Conservation (phyloP, 2,888 invertebrate genomes). For the Scrobipalpa costella region DNA sequence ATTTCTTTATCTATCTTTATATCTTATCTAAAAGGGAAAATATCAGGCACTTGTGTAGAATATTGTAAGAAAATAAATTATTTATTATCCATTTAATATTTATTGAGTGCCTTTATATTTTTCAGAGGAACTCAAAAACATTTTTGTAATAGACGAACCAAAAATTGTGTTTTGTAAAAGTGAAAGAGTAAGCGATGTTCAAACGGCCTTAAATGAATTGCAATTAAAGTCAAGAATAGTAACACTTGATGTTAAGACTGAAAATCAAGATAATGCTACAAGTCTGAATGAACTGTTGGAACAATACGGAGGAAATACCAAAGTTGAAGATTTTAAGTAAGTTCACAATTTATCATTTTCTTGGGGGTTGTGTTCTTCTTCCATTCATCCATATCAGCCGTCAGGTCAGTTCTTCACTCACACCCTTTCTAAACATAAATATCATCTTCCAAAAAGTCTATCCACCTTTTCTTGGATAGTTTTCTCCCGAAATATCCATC, state of each 20-base stretch:
- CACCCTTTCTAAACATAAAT: too few relatives aligned
- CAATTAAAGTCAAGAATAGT: constrained; percentile 45
- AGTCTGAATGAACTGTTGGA: constrained; percentile 45
- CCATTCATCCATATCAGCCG: constrained; percentile 39
- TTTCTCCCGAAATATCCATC: too few relatives aligned
- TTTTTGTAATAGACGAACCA: constrained; percentile 45
- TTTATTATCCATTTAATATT: too few relatives aligned
- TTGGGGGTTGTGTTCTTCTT: too few relatives aligned
- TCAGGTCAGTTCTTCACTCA: not conserved
- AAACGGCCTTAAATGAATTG: constrained; percentile 47
- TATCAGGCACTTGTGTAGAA: too few relatives aligned
- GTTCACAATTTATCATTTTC: constrained; percentile 21
- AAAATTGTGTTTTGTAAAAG: constrained; percentile 55
- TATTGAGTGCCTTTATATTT: constrained; percentile 12
- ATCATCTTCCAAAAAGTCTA: too few relatives aligned
- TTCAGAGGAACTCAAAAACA: constrained; percentile 49
- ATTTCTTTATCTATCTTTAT: too few relatives aligned
- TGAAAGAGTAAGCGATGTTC: constrained; percentile 46
- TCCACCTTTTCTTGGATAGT: too few relatives aligned
- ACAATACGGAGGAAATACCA: constrained; percentile 38
- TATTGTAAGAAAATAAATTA: too few relatives aligned
- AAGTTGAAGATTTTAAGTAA: constrained; percentile 48
- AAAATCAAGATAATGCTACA: not conserved
- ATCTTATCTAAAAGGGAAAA: too few relatives aligned
- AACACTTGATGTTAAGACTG: constrained; percentile 47